Evolutionary conservation across 2,888 invertebrate genomes (phyloP).

Genomic region (Acholoe squamosa): DNA sequence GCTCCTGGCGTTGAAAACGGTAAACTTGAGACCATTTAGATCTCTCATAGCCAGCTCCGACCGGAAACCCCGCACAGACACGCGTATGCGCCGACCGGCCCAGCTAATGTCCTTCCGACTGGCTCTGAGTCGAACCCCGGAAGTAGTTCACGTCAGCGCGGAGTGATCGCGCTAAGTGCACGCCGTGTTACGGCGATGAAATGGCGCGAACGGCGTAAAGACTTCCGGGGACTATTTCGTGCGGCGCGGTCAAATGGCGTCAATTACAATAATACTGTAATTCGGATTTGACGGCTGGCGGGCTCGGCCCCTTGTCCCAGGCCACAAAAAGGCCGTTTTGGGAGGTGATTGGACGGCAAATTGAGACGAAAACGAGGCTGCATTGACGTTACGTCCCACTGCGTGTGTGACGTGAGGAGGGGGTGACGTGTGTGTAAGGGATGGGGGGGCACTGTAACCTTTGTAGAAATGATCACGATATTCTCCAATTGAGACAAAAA

Average conservation of each 20-base stretch:
- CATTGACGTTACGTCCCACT: not conserved
- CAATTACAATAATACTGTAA: conserved; percentile 58
- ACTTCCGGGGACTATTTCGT: conserved; percentile 59
- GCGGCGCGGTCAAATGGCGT: conserved; percentile 60
- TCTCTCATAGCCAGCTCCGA: not conserved
- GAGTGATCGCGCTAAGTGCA: not conserved
- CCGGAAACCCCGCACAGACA: conserved; percentile 50
- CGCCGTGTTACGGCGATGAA: conserved; percentile 21
- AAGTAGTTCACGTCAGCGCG: not conserved
- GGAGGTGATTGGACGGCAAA: not conserved
- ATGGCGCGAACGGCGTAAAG: conserved; percentile 56
- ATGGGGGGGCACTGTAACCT: not conserved
- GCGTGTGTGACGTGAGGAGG: not conserved
- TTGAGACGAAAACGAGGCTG: conserved; percentile 7
- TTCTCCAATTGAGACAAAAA: conserved; percentile 42
- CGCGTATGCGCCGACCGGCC: conserved; percentile 40
- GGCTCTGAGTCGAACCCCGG: conserved; percentile 8
- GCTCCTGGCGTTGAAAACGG: not conserved
- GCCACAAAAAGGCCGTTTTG: not conserved
- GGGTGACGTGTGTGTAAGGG: no score
- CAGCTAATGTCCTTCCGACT: conserved; percentile 55
- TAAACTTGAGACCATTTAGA: conserved; percentile 57
- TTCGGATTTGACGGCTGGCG: conserved; percentile 44
- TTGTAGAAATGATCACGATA: not conserved
- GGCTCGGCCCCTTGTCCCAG: not conserved